These are phyloP conservation scores for Philopedon plagiatum DNA, from an alignment of 2,888 invertebrate genomes.

Conservation along the genomic window DNA sequence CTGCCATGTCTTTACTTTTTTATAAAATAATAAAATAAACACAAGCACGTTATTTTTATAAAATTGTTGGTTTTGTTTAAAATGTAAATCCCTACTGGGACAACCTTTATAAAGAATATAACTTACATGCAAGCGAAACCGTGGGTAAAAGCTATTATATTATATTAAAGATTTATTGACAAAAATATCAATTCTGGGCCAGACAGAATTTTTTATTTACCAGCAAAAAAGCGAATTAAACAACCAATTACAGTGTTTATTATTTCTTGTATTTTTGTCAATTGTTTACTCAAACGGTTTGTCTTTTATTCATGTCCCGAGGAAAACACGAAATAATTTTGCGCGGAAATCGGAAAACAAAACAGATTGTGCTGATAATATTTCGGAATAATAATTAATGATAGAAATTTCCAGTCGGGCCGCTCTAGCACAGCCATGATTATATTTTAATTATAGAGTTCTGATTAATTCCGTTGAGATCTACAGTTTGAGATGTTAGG, in stretches of 20 bases:
- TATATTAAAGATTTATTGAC: no score
- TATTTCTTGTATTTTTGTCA: background rate
- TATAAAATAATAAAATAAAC: no score
- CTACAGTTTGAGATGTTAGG: slow-evolving; percentile 35
- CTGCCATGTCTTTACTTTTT: no score
- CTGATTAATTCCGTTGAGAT: slow-evolving; percentile 56
- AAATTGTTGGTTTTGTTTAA: no score
- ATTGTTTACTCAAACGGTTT: background rate
- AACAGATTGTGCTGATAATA: slow-evolving; percentile 31
- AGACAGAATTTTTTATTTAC: background rate
- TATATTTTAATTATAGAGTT: slow-evolving; percentile 62
- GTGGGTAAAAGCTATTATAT: no score
- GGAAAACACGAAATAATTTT: slow-evolving; percentile 1
- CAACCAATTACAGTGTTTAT: background rate
- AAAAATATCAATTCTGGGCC: background rate
- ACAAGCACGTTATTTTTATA: no score
- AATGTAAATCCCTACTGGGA: no score
- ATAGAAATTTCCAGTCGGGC: slow-evolving; percentile 33
- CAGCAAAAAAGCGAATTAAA: background rate
- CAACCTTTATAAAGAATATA: no score
- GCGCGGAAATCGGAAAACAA: slow-evolving; percentile 19
- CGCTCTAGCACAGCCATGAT: slow-evolving; percentile 53
- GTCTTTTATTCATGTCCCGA: slow-evolving; percentile 9
- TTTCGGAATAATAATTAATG: slow-evolving; percentile 33
- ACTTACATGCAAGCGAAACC: no score